Evolutionary conservation across 53 echinoderm and acorn worm species (phyloP).

Genomic region (Arbacia lixula): DNA sequence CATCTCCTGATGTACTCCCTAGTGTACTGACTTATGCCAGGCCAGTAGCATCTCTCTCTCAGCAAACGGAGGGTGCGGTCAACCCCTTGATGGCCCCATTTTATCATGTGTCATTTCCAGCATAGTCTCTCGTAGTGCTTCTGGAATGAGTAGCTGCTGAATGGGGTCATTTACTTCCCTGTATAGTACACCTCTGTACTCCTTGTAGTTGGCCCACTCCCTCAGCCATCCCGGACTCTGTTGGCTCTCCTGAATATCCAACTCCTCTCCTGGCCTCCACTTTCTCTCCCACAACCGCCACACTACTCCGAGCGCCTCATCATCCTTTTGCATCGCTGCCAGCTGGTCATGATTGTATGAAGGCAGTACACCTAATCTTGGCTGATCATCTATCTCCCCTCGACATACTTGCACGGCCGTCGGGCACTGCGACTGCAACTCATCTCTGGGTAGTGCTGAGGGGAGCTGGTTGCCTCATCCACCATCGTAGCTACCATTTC

Average conservation of each 20-base stretch:
- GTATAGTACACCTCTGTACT: constrained; percentile 27
- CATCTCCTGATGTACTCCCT: constrained; percentile 45
- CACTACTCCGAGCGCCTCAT: constrained; percentile 40
- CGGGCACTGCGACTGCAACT: too few relatives aligned
- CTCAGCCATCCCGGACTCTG: constrained; percentile 43
- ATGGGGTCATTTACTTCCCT: constrained; percentile 22
- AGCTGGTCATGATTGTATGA: constrained; percentile 63
- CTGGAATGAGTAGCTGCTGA: constrained; percentile 50
- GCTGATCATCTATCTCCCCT: too few relatives aligned
- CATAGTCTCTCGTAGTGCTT: constrained; percentile 20
- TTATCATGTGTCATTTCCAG: constrained; percentile 51
- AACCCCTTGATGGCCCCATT: constrained; percentile 63
- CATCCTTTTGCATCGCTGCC: constrained; percentile 53
- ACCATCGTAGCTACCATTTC: constrained; percentile 1
- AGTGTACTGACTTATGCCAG: constrained; percentile 20
- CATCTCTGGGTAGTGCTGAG: too few relatives aligned
- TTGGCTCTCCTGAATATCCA: neutral
- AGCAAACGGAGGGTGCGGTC: constrained; percentile 36
- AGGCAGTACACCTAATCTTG: too few relatives aligned
- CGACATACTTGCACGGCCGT: too few relatives aligned
- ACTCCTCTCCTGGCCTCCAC: constrained; percentile 59
- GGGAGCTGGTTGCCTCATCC: neutral
- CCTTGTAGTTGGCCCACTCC: constrained; percentile 15
- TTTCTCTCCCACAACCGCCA: constrained; percentile 27
- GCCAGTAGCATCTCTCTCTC: constrained; percentile 53